Evolutionary conservation across 1,140 invertebrate genomes (phyloP).

Genomic region (Heliconius eleuchia): DNA sequence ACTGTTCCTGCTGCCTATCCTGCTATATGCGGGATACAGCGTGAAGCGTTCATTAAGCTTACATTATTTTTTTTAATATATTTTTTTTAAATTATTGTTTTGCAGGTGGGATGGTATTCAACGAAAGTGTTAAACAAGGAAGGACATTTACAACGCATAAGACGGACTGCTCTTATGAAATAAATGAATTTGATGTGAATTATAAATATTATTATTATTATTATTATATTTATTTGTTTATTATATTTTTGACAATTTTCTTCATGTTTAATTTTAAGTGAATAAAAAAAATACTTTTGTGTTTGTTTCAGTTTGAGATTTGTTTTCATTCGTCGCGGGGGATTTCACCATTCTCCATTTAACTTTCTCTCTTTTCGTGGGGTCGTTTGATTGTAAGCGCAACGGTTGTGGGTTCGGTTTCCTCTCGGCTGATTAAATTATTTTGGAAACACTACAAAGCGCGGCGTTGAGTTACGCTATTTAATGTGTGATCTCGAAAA

Average conservation of each 20-base stretch:
- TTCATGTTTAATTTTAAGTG: slow-evolving; percentile 61
- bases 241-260: slow-evolving; percentile 46
- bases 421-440: no score
- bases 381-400: no score
- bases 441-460: no score
- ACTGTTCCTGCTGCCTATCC: no score
- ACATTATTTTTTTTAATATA: neutral
- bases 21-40: no score
- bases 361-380: no score
- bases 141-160: slow-evolving; percentile 53
- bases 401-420: no score
- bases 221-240: slow-evolving; percentile 5
- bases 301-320: slow-evolving; percentile 2
- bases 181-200: slow-evolving; percentile 27
- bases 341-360: no score
- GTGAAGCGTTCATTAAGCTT: no score
- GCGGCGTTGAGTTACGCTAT: no score
- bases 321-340: neutral
- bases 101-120: slow-evolving; percentile 62
- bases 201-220: slow-evolving; percentile 1
- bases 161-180: slow-evolving; percentile 63
- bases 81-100: neutral
- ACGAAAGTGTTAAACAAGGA: slow-evolving; percentile 41
- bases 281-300: slow-evolving; percentile 46
- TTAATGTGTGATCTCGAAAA: no score